Percentiles rank a stretch among this genome's conserved stretches.
Evolutionary conservation across 2,888 invertebrate genomes (phyloP).

Genomic region (Theretra japonica): DNA sequence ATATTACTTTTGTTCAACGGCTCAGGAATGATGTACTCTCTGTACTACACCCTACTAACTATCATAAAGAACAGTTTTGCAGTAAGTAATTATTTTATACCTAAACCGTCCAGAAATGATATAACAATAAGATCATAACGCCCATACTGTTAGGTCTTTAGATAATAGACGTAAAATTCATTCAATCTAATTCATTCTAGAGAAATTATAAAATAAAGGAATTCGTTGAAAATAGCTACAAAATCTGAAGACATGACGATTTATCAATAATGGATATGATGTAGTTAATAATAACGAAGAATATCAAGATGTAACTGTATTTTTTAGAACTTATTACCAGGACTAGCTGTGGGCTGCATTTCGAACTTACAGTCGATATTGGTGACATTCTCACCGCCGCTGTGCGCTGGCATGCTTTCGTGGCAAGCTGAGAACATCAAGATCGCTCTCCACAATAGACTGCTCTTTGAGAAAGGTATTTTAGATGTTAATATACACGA

Average conservation of each 20-base stretch:
- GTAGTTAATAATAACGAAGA: neutral
- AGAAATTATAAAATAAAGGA: neutral
- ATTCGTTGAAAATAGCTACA: too few relatives aligned
- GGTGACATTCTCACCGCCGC: constrained; percentile 29
- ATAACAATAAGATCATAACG: too few relatives aligned
- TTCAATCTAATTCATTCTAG: neutral
- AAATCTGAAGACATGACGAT: too few relatives aligned
- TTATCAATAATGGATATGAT: too few relatives aligned
- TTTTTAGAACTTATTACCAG: neutral
- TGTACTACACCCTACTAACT: neutral
- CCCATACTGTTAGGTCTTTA: too few relatives aligned
- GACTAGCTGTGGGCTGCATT: neutral
- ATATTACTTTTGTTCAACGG: neutral
- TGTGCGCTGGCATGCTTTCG: constrained; percentile 33
- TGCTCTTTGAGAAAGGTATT: constrained; percentile 33
- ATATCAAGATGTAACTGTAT: neutral
- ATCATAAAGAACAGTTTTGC: neutral
- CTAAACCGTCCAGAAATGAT: neutral
- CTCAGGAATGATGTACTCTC: neutral
- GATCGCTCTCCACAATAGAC: constrained; percentile 32
- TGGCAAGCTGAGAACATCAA: constrained; percentile 31
- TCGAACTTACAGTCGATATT: neutral
- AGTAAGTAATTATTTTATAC: constrained; percentile 4
- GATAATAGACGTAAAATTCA: too few relatives aligned
- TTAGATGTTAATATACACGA: neutral